Conservation (phyloP, 2,888 invertebrate genomes). For the Drosophila mettleri region DNA sequence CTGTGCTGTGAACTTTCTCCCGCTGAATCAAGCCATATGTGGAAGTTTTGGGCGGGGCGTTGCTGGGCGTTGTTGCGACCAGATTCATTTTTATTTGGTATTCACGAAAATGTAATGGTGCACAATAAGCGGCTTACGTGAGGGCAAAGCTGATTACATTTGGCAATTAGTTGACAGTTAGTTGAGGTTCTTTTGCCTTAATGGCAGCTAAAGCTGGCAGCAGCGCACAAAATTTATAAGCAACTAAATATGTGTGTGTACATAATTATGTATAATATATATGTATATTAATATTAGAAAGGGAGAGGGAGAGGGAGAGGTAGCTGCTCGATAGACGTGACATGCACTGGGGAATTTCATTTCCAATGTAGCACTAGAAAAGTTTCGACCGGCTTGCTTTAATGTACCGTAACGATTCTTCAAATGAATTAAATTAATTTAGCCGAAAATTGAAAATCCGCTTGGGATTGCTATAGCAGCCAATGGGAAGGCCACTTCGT, state of each 20-base stretch:
- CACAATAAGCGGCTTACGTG: slow-evolving; percentile 74
- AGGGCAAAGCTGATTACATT: slow-evolving; percentile 74
- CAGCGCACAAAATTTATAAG: not conserved
- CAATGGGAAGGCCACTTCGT: slow-evolving; percentile 55
- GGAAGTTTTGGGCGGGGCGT: slow-evolving; percentile 17
- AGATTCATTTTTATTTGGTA: slow-evolving; percentile 63
- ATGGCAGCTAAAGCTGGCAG: slow-evolving; percentile 14
- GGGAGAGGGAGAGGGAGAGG: slow-evolving; percentile 1
- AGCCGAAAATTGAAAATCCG: slow-evolving; percentile 75
- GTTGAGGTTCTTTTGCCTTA: slow-evolving; percentile 33
- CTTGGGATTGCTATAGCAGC: slow-evolving; percentile 53
- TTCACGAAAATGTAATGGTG: slow-evolving; percentile 69
- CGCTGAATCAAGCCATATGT: slow-evolving; percentile 30
- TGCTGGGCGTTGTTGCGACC: slow-evolving; percentile 23
- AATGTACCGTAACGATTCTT: slow-evolving; percentile 66
- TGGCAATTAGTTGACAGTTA: slow-evolving; percentile 75
- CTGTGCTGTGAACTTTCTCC: slow-evolving; percentile 9
- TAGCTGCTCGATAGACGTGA: slow-evolving; percentile 27
- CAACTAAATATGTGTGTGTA: slow-evolving; percentile 3
- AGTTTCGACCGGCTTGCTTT: slow-evolving; percentile 32
- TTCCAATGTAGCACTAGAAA: slow-evolving; percentile 7
- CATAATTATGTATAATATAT: slow-evolving; percentile 1
- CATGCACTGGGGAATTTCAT: slow-evolving; percentile 24
- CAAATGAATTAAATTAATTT: slow-evolving; percentile 70
- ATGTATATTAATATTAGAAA: not conserved